Evolutionary conservation across 1,140 invertebrate genomes (phyloP).

Genomic region (Watersipora subatra): DNA sequence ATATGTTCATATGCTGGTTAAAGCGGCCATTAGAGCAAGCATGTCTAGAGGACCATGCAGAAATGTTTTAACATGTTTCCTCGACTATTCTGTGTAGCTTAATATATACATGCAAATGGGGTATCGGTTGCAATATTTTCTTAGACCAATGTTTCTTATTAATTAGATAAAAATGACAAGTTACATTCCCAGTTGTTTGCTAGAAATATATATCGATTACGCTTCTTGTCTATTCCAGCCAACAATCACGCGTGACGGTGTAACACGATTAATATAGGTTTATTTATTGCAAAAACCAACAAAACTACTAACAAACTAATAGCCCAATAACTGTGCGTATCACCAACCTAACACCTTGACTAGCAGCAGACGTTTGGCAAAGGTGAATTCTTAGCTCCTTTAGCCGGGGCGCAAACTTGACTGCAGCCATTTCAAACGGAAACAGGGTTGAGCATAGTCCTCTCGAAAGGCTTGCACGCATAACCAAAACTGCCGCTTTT

Average conservation of each 20-base stretch:
- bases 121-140: no score
- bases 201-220: neutral
- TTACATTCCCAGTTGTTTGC: neutral
- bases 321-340: neutral
- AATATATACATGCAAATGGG: no score
- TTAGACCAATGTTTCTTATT: no score
- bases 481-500: no score
- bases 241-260: neutral
- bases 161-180: neutral
- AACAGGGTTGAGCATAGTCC: neutral
- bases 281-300: neutral
- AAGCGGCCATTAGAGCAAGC: no score
- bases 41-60: no score
- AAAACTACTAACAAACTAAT: neutral
- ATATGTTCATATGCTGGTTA: no score
- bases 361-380: slow-evolving; percentile 28
- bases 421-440: neutral
- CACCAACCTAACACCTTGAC: slow-evolving; percentile 26
- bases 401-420: slow-evolving; percentile 22
- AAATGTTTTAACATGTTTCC: no score
- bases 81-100: no score
- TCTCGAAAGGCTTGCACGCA: no score
- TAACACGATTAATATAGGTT: neutral
- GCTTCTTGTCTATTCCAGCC: no score
- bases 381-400: slow-evolving; percentile 33